Base-by-base conservation (phyloP, 2,888 invertebrate genomes). In the Cantharis nigra region DNA sequence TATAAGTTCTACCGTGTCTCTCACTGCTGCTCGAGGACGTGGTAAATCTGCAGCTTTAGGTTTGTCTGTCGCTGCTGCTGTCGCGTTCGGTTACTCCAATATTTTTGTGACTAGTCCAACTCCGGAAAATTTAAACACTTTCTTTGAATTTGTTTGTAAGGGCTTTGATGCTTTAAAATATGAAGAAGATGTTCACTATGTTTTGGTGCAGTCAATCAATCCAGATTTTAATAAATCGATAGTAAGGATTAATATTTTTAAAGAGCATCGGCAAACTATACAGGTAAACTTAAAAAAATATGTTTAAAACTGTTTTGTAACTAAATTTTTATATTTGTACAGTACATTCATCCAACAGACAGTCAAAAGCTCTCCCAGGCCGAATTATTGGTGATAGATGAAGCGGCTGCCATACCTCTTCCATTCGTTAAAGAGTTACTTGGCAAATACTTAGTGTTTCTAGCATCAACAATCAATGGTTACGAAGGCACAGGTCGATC, bases 31-130 rank as follows among this genome's bases (percentile, higher is more conserved):
- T 5, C 92, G 99, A 90, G 99, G 99, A 62, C 92, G 99, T 75
- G 99, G 99, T 81, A 99, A 99, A 90, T 99, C 99, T 0, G 99
- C 99, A 0, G 97, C 98, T 3, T 90, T 99, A 65, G 99, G 99
- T 0, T 90, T 99, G 18, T 94, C 98, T 0, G 94, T 99, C 14
- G 95, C 96, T 9, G 96, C 94, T 0, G 95, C 96, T 0, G 91
- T 97, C 3, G 94, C 96, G 0, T 94, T 95, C 83, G 93, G 94
- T 23, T 91, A 91, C 85, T 96, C 97, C 63, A 98, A 98, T 87
- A 95, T 98, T 79, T 99, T 98, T 89, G 98, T 99, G 62, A 98
- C 99, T 0, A 97, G 98, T 73, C 99, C 99, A 0, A 96, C 97
- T 87, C 99, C 99, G 0, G 99, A 99, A 89, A 99, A 99, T 90